Percentiles rank a stretch among this genome's conserved stretches.
phyloP scores from a whole-genome alignment of 2,113 vertebrate species.

The Phrynosoma blainvillii region DNA sequence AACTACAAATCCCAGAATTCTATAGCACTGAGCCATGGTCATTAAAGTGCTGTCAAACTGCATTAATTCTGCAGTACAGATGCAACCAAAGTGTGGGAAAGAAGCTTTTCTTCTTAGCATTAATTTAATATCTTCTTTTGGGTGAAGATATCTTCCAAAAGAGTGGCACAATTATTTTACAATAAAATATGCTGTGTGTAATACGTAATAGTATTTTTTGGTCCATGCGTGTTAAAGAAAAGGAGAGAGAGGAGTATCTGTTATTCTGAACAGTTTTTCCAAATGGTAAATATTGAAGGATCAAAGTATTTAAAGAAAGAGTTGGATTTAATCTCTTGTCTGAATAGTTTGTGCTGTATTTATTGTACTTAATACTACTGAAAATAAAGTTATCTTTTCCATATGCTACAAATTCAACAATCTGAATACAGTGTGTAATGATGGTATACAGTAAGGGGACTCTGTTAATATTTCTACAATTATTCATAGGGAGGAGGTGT shows the following conservation, averaged over 20 bases:
- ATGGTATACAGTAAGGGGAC: not conserved
- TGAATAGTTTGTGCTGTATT: not conserved
- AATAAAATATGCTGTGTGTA: constrained; percentile 47
- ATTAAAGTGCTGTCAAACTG: no score
- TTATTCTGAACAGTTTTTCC: not conserved
- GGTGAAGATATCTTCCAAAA: constrained; percentile 35
- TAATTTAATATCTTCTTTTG: constrained; percentile 34
- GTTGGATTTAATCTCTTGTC: constrained; percentile 10
- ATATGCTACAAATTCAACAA: constrained; percentile 5
- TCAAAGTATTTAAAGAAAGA: constrained; percentile 1
- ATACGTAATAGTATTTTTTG: constrained; percentile 39
- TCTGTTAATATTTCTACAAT: not conserved
- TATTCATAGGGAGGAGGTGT: not conserved
- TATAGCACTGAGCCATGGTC: no score
- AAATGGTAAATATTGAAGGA: constrained; percentile 12
- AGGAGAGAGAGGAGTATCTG: not conserved
- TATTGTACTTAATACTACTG: not conserved
- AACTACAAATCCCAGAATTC: no score
- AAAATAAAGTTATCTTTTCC: constrained; percentile 24
- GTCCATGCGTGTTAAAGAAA: not conserved
- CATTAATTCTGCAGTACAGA: no score
- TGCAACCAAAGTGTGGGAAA: not conserved
- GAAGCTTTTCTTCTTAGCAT: constrained; percentile 7
- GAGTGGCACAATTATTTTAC: constrained; percentile 47
- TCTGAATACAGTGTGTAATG: not conserved